phyloP scores from a whole-genome alignment of 2,797 vertebrate species.

The Bovichtus diacanthus region DNA sequence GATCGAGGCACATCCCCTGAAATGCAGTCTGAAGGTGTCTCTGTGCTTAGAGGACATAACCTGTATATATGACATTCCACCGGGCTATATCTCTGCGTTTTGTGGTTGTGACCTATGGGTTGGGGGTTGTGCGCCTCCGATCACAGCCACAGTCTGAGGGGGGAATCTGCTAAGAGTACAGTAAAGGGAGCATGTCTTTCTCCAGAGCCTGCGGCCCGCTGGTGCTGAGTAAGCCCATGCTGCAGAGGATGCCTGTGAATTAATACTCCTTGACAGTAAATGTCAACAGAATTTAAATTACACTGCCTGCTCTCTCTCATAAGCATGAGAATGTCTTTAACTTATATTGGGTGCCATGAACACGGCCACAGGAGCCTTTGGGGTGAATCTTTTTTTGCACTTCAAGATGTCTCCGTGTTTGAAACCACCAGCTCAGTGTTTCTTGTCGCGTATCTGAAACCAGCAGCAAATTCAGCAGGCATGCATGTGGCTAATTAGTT shows the following conservation, averaged over 20 bases:
- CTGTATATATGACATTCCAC: slow-evolving; percentile 82
- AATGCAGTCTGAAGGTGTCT: slow-evolving; percentile 79
- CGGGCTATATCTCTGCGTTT: slow-evolving; percentile 72
- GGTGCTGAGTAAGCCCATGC: slow-evolving; percentile 87
- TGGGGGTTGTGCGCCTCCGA: slow-evolving; percentile 68
- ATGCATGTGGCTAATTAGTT: slow-evolving; percentile 84
- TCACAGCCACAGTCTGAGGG: slow-evolving; percentile 69
- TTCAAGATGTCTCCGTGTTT: slow-evolving; percentile 72
- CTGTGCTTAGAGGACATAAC: slow-evolving; percentile 71
- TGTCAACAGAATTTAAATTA: slow-evolving; percentile 91
- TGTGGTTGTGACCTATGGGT: slow-evolving; percentile 73
- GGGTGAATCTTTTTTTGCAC: slow-evolving; percentile 75
- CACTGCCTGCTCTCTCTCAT: slow-evolving; percentile 81
- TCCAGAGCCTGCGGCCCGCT: slow-evolving; percentile 77
- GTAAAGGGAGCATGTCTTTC: slow-evolving; percentile 79
- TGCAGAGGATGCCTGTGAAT: slow-evolving; percentile 80
- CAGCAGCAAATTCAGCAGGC: slow-evolving; percentile 75
- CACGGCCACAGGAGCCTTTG: slow-evolving; percentile 74
- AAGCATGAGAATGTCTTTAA: slow-evolving; percentile 85
- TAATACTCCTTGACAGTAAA: slow-evolving; percentile 89
- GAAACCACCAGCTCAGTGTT: slow-evolving; percentile 83
- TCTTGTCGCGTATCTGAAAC: slow-evolving; percentile 67
- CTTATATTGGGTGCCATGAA: slow-evolving; percentile 84
- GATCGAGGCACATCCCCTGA: slow-evolving; percentile 59
- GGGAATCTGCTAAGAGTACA: slow-evolving; percentile 77